These are phyloP conservation scores for Meliscaeva auricollis DNA, from an alignment of 2,888 invertebrate species.

Conservation along the genomic window DNA sequence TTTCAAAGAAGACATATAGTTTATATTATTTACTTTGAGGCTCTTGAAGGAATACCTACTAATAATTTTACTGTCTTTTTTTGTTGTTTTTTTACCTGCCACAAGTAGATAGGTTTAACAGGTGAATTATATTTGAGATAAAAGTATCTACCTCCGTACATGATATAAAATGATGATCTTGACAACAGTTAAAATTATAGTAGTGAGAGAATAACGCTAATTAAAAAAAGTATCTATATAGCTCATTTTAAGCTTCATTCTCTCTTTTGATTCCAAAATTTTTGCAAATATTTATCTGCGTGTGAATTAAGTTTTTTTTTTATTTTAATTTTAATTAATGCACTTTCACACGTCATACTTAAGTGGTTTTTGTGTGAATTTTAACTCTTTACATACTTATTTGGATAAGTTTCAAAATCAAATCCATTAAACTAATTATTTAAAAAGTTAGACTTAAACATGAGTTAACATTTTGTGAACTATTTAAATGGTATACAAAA, in stretches of 20 bases:
- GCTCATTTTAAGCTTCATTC: neutral
- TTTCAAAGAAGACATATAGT: slow-evolving; percentile 25
- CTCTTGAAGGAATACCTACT: slow-evolving; percentile 40
- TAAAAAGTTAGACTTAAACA: too few relatives aligned
- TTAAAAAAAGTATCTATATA: neutral
- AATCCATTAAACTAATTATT: too few relatives aligned
- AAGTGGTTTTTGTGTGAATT: slow-evolving; percentile 12
- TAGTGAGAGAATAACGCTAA: neutral
- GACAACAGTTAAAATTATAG: slow-evolving; percentile 4
- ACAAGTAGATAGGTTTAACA: neutral
- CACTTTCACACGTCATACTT: slow-evolving; percentile 15
- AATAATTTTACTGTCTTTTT: slow-evolving; percentile 10
- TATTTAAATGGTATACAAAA: too few relatives aligned
- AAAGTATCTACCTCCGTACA: neutral
- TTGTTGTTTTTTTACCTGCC: neutral
- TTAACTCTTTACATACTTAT: neutral
- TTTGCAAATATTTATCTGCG: slow-evolving; percentile 13
- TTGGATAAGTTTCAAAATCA: neutral
- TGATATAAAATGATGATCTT: neutral
- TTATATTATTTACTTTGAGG: slow-evolving; percentile 26
- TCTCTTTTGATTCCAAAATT: neutral
- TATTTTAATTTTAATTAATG: slow-evolving; percentile 1
- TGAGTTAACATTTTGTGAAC: too few relatives aligned
- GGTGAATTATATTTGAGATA: neutral
- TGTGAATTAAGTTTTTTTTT: neutral